Base-by-base conservation (phyloP, 2,888 invertebrate species). In the Eudemis profundana region DNA sequence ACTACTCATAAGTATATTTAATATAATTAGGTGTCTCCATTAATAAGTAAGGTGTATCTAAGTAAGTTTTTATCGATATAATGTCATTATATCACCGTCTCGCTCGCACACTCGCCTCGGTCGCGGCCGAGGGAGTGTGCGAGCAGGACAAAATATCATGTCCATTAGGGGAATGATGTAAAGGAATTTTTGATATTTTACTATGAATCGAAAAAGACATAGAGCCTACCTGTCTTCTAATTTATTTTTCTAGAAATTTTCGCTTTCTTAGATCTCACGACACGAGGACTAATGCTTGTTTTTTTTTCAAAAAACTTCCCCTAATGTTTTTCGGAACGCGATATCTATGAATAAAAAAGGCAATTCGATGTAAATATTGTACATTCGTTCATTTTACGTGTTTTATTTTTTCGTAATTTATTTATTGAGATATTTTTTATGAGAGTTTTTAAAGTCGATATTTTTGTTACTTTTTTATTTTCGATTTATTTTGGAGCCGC, bases 131-230 rank as follows among this genome's bases (percentile, higher is more conserved):
- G 74, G 69, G 70, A 69, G 77, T 69, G 81, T 77, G 84, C 75
- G 80, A 81, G 70, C 60, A 81, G 73, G 81, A 82, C 71, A 71
- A 72, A 72, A 68, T 79, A 78, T 86, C 86, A 83, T 85, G 91
- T 90, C 91, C 90, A 87, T 87, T 88, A 86, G 89, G 89, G 90
- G 88, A 87, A 85, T 83, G 87, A 84, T 86, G 85, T 78, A 85
- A 85, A 80, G 86, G 83, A 81, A 78, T 89, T 90, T 90, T 91
- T 91, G 86, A 90, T 90, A 91, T 91, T 90, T 90, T 90, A 90
- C 86, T 89, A 90, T 85, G 88, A 88, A 90, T 88, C 86, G 86
- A 87, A 88, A 86, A 88, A 86, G 81, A 89, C 86, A 87, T 85
- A 86, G 83, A 86, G 85, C 86, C 85, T 86, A 83, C 81, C 81